Conservation (phyloP, 2,888 invertebrate species). For the Pammene aurita region DNA sequence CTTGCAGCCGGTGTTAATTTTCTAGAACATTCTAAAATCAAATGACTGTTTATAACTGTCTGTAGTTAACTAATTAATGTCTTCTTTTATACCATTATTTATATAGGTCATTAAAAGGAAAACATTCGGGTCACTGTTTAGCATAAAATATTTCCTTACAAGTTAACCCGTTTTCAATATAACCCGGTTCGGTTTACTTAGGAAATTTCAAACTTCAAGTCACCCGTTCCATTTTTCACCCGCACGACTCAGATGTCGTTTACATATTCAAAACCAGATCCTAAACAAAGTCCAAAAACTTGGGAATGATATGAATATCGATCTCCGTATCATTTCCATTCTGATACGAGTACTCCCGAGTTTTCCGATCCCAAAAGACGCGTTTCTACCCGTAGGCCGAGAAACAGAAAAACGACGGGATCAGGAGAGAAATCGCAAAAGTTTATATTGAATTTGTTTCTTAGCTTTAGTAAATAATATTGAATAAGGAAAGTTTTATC, state of each 20-base stretch:
- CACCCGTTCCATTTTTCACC: background rate
- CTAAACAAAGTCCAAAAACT: constrained; percentile 12
- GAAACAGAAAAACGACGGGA: background rate
- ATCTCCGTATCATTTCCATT: constrained; percentile 21
- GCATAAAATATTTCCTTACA: too few species aligned
- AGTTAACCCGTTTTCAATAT: too few species aligned
- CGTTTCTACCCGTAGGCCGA: background rate
- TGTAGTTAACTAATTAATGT: too few species aligned
- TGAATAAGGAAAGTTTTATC: background rate
- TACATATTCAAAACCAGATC: constrained; percentile 9
- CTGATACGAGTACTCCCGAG: background rate
- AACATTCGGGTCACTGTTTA: too few species aligned
- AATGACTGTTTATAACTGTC: too few species aligned
- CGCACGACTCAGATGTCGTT: background rate
- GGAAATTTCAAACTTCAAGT: too few species aligned
- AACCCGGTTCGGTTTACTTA: too few species aligned
- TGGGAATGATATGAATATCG: background rate
- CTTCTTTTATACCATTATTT: too few species aligned
- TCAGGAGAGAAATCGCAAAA: background rate
- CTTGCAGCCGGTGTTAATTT: too few species aligned
- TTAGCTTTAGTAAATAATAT: constrained; percentile 3
- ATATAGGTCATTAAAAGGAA: too few species aligned
- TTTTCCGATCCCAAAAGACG: background rate
- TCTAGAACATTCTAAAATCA: too few species aligned
- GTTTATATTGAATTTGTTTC: constrained; percentile 7